Evolutionary conservation across 2,113 vertebrate species (phyloP).

Genomic region (Pelusios castaneus): DNA sequence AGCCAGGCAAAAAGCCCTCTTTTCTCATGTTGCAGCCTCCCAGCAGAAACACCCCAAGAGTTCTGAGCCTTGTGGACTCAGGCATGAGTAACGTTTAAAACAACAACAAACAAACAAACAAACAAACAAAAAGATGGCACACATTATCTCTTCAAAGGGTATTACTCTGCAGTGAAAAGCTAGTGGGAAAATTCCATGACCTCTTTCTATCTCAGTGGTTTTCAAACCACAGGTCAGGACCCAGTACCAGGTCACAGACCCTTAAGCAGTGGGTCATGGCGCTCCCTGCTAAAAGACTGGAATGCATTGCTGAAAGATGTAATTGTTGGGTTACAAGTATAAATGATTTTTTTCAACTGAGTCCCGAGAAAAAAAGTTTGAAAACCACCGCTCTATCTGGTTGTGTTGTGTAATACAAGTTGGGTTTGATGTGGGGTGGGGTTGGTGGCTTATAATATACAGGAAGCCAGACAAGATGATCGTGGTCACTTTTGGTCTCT

Average conservation of each 20-base stretch:
- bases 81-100: background rate
- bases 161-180: background rate
- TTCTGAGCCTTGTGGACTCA: background rate
- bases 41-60: conserved; percentile 11
- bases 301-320: too few species aligned
- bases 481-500: background rate
- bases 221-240: too few species aligned
- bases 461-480: background rate
- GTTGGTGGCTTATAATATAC: background rate
- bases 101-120: too few species aligned
- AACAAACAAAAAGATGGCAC: background rate
- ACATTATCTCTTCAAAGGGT: background rate
- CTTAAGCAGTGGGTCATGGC: too few species aligned
- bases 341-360: too few species aligned
- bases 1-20: conserved; percentile 8
- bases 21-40: background rate
- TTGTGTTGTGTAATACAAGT: background rate
- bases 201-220: background rate
- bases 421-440: background rate
- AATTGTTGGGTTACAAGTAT: too few species aligned
- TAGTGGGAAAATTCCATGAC: rapidly evolving
- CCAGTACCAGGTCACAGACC: too few species aligned
- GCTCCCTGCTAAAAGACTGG: too few species aligned
- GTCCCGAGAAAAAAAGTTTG: too few species aligned
- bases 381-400: background rate